A percentile compares a stretch with the other conserved stretches of the same genome.
phyloP scores from a whole-genome alignment of 2,113 vertebrate species.

The Numida meleagris region DNA sequence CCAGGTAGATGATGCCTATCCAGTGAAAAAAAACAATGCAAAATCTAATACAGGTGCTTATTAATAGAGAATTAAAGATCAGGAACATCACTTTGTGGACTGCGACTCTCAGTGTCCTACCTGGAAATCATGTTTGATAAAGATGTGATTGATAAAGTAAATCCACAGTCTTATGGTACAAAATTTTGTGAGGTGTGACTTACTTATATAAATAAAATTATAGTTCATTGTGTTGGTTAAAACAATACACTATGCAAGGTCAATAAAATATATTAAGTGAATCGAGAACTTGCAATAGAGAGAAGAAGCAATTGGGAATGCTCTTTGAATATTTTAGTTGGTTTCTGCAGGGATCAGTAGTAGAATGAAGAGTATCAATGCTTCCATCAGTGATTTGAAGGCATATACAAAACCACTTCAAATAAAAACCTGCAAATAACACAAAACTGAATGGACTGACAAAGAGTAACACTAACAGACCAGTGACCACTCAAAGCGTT shows the following conservation, averaged over 20 bases:
- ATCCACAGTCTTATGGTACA: rapidly evolving
- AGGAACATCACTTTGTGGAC: background rate
- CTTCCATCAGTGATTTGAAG: background rate
- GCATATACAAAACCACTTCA: background rate
- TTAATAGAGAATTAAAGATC: background rate
- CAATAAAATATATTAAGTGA: background rate
- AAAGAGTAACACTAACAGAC: background rate
- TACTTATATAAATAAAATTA: background rate
- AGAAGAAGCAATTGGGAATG: background rate
- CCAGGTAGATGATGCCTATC: background rate
- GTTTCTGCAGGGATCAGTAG: background rate
- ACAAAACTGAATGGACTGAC: background rate
- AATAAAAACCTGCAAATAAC: background rate
- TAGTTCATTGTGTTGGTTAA: background rate
- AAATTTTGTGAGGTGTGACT: background rate
- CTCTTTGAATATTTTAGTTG: background rate
- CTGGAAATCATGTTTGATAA: background rate
- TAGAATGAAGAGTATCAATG: background rate
- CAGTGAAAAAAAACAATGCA: background rate
- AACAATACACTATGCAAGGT: background rate
- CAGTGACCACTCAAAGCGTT: background rate
- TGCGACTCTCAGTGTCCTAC: background rate
- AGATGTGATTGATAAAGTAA: background rate
- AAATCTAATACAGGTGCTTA: background rate
- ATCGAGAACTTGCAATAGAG: background rate